Evolutionary conservation across 2,888 invertebrate genomes (phyloP).

Genomic region (Drosophila pegasa): DNA sequence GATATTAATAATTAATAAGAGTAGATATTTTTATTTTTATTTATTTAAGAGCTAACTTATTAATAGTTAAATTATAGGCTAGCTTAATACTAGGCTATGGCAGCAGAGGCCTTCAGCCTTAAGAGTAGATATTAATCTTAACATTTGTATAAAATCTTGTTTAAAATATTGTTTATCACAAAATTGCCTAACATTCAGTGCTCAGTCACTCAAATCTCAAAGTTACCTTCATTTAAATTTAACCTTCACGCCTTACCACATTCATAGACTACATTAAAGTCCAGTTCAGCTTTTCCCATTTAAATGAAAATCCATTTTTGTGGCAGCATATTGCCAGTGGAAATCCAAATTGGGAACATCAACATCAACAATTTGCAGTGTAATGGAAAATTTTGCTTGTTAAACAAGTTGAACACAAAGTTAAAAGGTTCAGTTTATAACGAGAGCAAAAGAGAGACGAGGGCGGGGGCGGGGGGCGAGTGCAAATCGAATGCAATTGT

Average conservation of each 20-base stretch:
- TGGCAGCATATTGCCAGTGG: not conserved
- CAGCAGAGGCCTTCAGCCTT: too few relatives aligned
- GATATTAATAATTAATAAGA: too few relatives aligned
- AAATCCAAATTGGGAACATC: conserved; percentile 25
- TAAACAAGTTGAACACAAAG: conserved; percentile 78
- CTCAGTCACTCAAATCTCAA: too few relatives aligned
- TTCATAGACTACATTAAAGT: not conserved
- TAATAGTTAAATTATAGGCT: too few relatives aligned
- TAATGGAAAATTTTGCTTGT: conserved; percentile 66
- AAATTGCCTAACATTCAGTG: too few relatives aligned
- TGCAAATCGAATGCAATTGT: conserved; percentile 63
- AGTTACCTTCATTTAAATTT: not conserved
- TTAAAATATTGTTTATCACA: too few relatives aligned
- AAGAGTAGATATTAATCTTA: too few relatives aligned
- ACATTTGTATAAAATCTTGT: too few relatives aligned
- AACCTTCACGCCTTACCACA: not conserved
- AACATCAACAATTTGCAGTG: conserved; percentile 40
- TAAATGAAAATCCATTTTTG: not conserved
- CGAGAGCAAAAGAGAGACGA: conserved; percentile 7
- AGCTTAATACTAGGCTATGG: too few relatives aligned
- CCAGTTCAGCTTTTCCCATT: not conserved
- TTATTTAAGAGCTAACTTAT: too few relatives aligned
- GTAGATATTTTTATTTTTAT: too few relatives aligned
- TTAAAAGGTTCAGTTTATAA: conserved; percentile 71
- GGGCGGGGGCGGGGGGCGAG: not conserved